A percentile compares a stretch with the other conserved stretches of the same genome.
These are phyloP conservation scores for Macrochelys suwanniensis DNA, from an alignment of 2,797 vertebrate species.

Conservation along the genomic window DNA sequence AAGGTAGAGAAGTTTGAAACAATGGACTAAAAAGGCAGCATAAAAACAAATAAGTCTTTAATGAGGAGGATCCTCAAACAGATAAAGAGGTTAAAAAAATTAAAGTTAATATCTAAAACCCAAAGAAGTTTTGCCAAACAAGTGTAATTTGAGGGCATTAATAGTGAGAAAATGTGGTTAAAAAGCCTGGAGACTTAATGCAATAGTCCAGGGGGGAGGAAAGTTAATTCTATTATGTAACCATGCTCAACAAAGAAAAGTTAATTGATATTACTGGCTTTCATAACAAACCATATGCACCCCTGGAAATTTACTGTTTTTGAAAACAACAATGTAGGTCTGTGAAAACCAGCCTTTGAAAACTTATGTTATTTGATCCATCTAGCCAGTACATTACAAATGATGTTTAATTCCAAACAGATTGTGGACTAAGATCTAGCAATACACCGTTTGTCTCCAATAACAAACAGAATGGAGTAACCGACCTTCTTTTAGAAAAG, in stretches of 20 bases:
- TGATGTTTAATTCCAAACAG: neutral
- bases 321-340: neutral
- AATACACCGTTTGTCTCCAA: neutral
- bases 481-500: slow-evolving; percentile 28
- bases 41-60: neutral
- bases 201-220: neutral
- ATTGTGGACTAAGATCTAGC: neutral
- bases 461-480: neutral
- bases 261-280: neutral
- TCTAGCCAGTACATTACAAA: neutral
- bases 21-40: neutral
- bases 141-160: neutral
- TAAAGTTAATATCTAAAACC: neutral
- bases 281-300: neutral
- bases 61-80: neutral
- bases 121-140: neutral
- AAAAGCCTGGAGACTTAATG: neutral
- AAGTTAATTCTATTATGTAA: accelerated
- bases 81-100: neutral
- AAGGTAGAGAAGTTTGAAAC: neutral
- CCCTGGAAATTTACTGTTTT: neutral
- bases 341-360: neutral
- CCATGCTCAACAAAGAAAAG: accelerated
- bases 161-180: neutral
- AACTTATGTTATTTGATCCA: neutral